phyloP scores from a whole-genome alignment of 2,113 vertebrate genomes.

The Callithrix jacchus region DNA sequence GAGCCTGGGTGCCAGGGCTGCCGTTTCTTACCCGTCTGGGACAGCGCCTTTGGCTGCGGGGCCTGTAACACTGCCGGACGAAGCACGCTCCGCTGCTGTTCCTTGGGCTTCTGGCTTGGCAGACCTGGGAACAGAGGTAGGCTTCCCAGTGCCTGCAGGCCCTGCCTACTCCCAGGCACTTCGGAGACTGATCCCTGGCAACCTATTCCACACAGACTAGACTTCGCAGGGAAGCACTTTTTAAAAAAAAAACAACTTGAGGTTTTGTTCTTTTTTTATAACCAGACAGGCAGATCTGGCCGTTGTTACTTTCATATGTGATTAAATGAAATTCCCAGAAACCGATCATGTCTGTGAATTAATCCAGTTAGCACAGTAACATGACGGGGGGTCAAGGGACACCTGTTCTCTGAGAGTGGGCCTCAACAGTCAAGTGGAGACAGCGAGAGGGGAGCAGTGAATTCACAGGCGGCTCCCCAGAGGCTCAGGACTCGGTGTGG shows the following conservation, averaged over 20 bases:
- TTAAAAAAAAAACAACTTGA: neutral
- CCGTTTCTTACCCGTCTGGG: conserved; percentile 88
- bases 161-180: neutral
- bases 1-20: neutral
- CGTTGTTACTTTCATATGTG: neutral
- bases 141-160: neutral
- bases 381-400: neutral
- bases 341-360: neutral
- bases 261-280: neutral
- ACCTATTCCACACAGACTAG: neutral
- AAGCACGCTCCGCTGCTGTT: conserved; percentile 96
- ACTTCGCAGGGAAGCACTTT: neutral
- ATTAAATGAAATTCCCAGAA: neutral
- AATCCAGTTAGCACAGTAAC: neutral
- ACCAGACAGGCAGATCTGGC: neutral
- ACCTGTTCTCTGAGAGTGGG: neutral
- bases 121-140: conserved; percentile 86
- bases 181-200: neutral
- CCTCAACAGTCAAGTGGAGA: neutral
- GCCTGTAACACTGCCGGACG: conserved; percentile 96
- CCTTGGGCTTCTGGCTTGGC: conserved; percentile 98
- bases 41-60: conserved; percentile 91
- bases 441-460: neutral
- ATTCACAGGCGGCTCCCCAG: too few relatives aligned
- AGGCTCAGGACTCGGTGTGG: neutral